These are phyloP conservation scores for Brachionus calyciflorus DNA, from an alignment of 1,140 invertebrate species.

Conservation along the genomic window DNA sequence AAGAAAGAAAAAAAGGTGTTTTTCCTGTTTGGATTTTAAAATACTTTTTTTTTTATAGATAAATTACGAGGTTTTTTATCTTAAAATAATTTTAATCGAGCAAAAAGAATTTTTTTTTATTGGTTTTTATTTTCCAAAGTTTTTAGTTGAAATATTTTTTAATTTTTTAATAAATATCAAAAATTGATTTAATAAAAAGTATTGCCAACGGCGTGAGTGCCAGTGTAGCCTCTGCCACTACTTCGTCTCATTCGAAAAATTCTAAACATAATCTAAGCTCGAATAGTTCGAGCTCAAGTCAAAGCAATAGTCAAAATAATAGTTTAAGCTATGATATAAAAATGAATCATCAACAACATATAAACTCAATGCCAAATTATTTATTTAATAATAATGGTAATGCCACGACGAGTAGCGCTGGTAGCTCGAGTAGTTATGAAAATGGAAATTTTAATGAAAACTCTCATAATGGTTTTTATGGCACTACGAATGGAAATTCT, in stretches of 20 bases:
- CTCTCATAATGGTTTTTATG: not conserved
- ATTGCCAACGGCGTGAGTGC: constrained; percentile 30
- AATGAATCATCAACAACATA: constrained; percentile 2
- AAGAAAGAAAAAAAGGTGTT: constrained; percentile 34
- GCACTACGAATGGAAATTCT: not conserved
- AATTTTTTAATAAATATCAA: not conserved
- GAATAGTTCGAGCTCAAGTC: constrained; percentile 30
- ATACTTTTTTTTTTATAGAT: not conserved
- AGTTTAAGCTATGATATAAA: constrained; percentile 1
- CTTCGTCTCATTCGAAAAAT: not conserved
- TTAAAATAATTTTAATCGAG: not conserved
- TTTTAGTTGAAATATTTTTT: not conserved
- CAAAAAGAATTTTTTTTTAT: not conserved
- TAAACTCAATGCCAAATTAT: not conserved
- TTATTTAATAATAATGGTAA: not conserved
- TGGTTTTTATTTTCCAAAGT: not conserved
- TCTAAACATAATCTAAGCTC: constrained; percentile 35
- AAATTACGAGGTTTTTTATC: not conserved
- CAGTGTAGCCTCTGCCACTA: not conserved
- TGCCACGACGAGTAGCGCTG: constrained; percentile 1
- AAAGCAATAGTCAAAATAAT: constrained; percentile 9
- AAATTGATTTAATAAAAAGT: constrained; percentile 47
- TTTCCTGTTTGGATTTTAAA: constrained; percentile 10
- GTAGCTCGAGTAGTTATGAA: constrained; percentile 32
- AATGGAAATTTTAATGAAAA: not conserved